Base-by-base conservation (phyloP, 2,888 invertebrate genomes). In the Tipula helvola region DNA sequence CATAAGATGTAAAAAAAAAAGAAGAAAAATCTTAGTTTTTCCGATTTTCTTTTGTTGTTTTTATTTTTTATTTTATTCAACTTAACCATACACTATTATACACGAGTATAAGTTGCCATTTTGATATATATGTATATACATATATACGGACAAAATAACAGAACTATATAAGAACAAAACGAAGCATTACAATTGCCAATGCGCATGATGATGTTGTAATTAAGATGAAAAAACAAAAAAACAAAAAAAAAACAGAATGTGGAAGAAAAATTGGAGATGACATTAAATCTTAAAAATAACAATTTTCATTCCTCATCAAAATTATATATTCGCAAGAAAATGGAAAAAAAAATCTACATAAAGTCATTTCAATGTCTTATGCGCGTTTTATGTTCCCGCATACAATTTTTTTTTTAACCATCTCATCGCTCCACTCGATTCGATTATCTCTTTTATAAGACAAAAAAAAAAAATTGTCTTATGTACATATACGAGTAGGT, bases 161-260 rank as follows among this genome's bases (percentile, higher is more conserved):
- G 28, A 71, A 84, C 84, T 39, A 83, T 41, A 84, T 36, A 84
- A 84, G 84, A 84, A 84, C 12, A 36, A 36, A 36, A 71, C 71
- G 71, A 84, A 84, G 71, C 71, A 84, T 84, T 84, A 41, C 84
- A 84, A 84, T 84, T 84, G 39, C 41, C 41, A 84, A 84, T 84
- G 84, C 84, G 84, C 84, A 84, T 84, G 84, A 84, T 84, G 84
- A 84, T 84, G 84, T 84, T 84, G 84, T 84, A 84, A 84, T 84
- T 84, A 84, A 84, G 84, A 84, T 84, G 84, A 41, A 39, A 84
- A 84, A 12, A 84, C n/a, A 39, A 39, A 39, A 8, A 16, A 36
- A 39, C n/a, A 39, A 8, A 16, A 36, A 39, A 39, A 39, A 8
- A 28, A 28, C 28, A 28, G 28, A 28, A 16, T 39, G 7, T n/a